Evolutionary conservation across 2,797 vertebrate genomes (phyloP).

Genomic region (Pyrrhura leucotis): DNA sequence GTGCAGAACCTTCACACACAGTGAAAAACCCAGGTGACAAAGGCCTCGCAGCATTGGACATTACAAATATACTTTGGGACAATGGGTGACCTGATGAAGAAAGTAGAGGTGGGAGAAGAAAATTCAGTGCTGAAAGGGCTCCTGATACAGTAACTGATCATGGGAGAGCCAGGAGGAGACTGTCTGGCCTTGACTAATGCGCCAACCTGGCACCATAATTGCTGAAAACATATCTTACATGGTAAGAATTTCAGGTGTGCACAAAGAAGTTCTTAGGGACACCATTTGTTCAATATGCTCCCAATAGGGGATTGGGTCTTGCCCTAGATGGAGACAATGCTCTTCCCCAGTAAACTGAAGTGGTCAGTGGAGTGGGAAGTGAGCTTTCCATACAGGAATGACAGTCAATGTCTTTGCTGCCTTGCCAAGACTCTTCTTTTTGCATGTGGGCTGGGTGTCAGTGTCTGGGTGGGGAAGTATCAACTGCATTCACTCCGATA

Average conservation of each 20-base stretch:
- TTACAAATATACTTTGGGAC: not conserved
- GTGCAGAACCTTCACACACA: not conserved
- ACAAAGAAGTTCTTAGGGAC: not conserved
- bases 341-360: not conserved
- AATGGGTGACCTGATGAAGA: not conserved
- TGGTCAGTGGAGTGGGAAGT: not conserved
- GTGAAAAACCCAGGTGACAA: not conserved
- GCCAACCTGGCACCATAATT: not conserved
- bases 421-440: not conserved
- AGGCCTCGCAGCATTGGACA: accelerated
- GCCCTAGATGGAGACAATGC: not conserved
- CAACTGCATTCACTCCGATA: not conserved
- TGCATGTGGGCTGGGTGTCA: not conserved
- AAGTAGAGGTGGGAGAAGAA: not conserved
- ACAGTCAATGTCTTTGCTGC: not conserved
- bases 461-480: not conserved
- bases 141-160: not conserved
- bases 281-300: accelerated
- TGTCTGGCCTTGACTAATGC: too few relatives aligned
- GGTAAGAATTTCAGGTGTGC: not conserved
- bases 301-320: not conserved
- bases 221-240: not conserved
- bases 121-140: not conserved
- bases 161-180: not conserved
- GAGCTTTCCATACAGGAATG: not conserved